phyloP scores from a whole-genome alignment of 2,113 vertebrate species.

The Oreotragus oreotragus region DNA sequence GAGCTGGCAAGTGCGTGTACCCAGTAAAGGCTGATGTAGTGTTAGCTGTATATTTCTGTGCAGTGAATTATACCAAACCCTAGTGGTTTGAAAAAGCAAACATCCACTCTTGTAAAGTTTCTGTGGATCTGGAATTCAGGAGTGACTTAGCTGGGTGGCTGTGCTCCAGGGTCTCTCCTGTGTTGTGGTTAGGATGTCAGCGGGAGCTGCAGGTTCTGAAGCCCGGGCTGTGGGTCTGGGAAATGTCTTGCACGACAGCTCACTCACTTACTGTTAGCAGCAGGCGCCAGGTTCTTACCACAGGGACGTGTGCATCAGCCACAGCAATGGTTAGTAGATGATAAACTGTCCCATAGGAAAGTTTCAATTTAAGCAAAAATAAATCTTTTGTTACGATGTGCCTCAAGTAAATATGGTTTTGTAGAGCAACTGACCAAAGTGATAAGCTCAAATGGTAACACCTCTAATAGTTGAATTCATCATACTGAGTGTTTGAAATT shows the following conservation, averaged over 20 bases:
- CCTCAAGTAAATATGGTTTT: not conserved
- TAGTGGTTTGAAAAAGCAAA: not conserved
- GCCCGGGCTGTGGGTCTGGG: not conserved
- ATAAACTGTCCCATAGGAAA: not conserved
- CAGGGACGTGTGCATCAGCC: not conserved
- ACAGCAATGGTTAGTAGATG: not conserved
- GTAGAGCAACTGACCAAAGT: not conserved
- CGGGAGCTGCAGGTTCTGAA: not conserved
- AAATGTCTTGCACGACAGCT: not conserved
- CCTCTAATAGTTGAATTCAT: not conserved
- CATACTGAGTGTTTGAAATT: not conserved
- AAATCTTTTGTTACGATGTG: not conserved
- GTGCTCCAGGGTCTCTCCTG: not conserved
- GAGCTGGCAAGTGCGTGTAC: not conserved
- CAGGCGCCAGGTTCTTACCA: not conserved
- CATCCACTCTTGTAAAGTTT: not conserved
- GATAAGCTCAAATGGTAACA: not conserved
- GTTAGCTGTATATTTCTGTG: not conserved
- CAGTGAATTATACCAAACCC: not conserved
- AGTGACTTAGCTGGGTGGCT: not conserved
- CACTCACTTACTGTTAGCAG: not conserved
- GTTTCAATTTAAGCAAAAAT: not conserved
- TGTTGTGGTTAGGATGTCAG: not conserved
- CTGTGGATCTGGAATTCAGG: not conserved
- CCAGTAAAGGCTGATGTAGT: not conserved